Conservation (phyloP, 2,888 invertebrate species). For the Prostheceraeus crozeri region DNA sequence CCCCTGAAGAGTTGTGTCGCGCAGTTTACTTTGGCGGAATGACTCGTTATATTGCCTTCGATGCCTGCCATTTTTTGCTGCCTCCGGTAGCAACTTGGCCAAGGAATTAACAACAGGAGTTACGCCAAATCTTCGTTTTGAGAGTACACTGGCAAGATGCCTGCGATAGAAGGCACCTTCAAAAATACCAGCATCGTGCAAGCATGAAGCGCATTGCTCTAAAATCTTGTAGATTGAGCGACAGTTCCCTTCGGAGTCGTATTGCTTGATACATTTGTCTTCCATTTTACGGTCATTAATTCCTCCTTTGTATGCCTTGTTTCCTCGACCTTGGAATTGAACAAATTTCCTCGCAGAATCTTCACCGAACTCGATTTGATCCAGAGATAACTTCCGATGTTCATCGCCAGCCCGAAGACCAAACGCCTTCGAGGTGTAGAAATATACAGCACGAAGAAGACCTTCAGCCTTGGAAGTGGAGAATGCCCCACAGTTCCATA, state of each 20-base stretch:
- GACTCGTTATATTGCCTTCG: slow-evolving; percentile 1
- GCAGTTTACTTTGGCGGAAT: slow-evolving; percentile 22
- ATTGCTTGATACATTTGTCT: slow-evolving; percentile 24
- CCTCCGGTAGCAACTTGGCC: background rate
- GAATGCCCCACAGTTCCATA: too few species aligned
- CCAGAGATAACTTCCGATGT: too few species aligned
- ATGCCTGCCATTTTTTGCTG: too few species aligned
- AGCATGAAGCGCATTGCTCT: background rate
- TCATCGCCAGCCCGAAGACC: too few species aligned
- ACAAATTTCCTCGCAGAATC: too few species aligned
- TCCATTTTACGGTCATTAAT: too few species aligned
- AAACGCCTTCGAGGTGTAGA: too few species aligned
- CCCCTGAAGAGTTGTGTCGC: slow-evolving; percentile 17
- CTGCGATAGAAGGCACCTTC: slow-evolving; percentile 8
- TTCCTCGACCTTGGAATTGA: too few species aligned
- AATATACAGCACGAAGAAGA: slow-evolving; percentile 26
- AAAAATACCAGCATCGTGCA: slow-evolving; percentile 6
- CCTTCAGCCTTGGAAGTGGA: too few species aligned
- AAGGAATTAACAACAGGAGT: slow-evolving; percentile 9
- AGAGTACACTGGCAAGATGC: background rate
- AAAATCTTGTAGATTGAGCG: slow-evolving; percentile 13
- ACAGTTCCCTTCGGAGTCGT: slow-evolving; percentile 11
- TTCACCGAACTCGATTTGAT: too few species aligned
- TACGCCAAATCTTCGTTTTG: background rate
- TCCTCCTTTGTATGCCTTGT: too few species aligned